These are phyloP conservation scores for Cryptosula pallasiana DNA, from an alignment of 2,888 invertebrate species.

Conservation along the genomic window DNA sequence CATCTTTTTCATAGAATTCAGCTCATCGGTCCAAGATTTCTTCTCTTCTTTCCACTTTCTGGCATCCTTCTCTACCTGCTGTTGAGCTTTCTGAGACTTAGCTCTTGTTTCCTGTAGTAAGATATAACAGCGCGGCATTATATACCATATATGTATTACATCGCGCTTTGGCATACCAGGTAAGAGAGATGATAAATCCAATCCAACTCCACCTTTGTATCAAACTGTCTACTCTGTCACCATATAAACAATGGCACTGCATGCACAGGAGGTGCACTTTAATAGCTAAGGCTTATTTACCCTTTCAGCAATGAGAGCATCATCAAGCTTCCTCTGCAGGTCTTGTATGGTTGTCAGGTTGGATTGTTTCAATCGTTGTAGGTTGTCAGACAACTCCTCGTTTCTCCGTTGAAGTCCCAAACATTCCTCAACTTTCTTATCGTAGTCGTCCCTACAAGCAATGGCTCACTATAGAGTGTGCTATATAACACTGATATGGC, in stretches of 20 bases:
- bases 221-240: no score
- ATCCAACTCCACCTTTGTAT: no score
- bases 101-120: background rate
- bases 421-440: background rate
- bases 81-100: background rate
- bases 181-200: no score
- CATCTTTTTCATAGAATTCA: background rate
- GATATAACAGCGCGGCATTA: no score
- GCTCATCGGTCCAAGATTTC: background rate
- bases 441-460: background rate
- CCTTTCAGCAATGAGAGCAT: slow-evolving; percentile 1
- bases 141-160: no score
- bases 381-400: background rate
- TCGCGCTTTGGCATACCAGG: no score
- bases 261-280: no score
- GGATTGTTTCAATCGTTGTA: background rate
- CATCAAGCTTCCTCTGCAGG: background rate
- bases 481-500: no score
- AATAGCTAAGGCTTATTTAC: no score
- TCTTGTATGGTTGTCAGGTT: background rate
- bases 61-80: background rate
- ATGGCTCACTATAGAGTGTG: background rate
- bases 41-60: slow-evolving; percentile 19
- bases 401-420: background rate
- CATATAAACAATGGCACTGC: no score